phyloP scores from a whole-genome alignment of 2,797 vertebrate genomes.

The Hemibagrus guttatus region DNA sequence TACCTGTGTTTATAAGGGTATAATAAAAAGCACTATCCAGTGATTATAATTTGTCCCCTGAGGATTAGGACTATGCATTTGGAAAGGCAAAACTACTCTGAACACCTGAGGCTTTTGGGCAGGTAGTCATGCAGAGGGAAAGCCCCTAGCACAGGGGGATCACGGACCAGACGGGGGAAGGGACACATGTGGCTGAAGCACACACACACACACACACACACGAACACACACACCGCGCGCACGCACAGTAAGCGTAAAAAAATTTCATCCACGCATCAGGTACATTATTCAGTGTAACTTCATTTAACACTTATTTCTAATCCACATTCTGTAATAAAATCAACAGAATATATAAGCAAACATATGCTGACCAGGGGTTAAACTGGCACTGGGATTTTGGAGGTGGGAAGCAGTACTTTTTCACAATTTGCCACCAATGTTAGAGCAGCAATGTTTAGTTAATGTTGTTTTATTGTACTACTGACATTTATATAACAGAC shows the following conservation, averaged over 20 bases:
- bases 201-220: conserved; percentile 51
- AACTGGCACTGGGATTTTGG: background rate
- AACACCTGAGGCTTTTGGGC: conserved; percentile 47
- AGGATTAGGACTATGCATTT: background rate
- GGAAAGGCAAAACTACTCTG: background rate
- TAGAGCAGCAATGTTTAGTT: background rate
- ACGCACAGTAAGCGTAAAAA: background rate
- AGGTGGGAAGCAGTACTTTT: background rate
- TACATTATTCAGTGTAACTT: background rate
- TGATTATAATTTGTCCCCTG: background rate
- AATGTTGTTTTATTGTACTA: background rate
- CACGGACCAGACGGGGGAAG: background rate
- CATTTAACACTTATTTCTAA: no score
- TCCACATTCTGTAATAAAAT: background rate
- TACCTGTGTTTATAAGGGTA: background rate
- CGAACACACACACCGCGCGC: conserved; percentile 34
- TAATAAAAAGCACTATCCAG: background rate
- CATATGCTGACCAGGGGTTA: conserved; percentile 41
- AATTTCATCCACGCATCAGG: background rate
- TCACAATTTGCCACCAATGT: background rate
- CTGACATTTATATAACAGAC: background rate
- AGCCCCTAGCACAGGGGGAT: conserved; percentile 3
- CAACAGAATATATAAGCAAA: background rate
- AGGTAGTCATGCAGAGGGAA: conserved; percentile 20
- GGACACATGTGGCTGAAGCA: background rate